A percentile compares a stretch with the other conserved stretches of the same genome.
phyloP scores from a whole-genome alignment of 2,888 invertebrate genomes.

The Troides aeacus region DNA sequence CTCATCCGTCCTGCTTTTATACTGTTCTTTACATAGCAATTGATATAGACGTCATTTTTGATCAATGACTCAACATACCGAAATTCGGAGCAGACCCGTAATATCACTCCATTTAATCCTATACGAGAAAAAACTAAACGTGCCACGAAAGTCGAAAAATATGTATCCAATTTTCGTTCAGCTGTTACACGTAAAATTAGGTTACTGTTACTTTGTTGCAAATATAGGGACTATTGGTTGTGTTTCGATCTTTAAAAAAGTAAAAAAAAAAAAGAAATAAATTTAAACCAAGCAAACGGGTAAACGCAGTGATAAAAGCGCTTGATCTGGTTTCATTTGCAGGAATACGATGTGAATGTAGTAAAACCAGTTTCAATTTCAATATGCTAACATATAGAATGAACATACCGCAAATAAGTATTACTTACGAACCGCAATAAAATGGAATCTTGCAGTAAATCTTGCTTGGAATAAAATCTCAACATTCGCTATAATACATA shows the following conservation, averaged over 20 bases:
- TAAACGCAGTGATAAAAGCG: constrained; percentile 9
- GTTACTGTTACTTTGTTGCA: too few species aligned
- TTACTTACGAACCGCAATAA: constrained; percentile 20
- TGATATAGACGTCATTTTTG: too few species aligned
- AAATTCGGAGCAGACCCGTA: too few species aligned
- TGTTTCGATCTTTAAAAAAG: background rate
- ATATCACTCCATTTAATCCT: too few species aligned
- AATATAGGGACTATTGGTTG: background rate
- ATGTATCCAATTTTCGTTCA: too few species aligned
- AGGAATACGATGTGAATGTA: constrained; percentile 23
- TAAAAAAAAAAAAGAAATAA: background rate
- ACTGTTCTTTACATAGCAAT: too few species aligned
- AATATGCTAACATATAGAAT: constrained; percentile 10
- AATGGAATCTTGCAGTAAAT: constrained; percentile 3
- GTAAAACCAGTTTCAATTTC: constrained; percentile 24
- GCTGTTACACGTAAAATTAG: too few species aligned
- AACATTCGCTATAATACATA: background rate
- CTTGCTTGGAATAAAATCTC: background rate
- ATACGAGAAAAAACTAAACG: too few species aligned
- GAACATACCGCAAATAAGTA: constrained; percentile 12
- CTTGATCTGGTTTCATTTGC: constrained; percentile 19
- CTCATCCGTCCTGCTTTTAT: too few species aligned
- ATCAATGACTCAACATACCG: too few species aligned
- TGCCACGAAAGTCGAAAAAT: too few species aligned
- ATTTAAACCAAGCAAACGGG: background rate